Percentiles rank a stretch among this genome's conserved stretches.
These are phyloP conservation scores for Motacilla tschutschensis DNA, from an alignment of 2,113 vertebrate species.

Conservation along the genomic window DNA sequence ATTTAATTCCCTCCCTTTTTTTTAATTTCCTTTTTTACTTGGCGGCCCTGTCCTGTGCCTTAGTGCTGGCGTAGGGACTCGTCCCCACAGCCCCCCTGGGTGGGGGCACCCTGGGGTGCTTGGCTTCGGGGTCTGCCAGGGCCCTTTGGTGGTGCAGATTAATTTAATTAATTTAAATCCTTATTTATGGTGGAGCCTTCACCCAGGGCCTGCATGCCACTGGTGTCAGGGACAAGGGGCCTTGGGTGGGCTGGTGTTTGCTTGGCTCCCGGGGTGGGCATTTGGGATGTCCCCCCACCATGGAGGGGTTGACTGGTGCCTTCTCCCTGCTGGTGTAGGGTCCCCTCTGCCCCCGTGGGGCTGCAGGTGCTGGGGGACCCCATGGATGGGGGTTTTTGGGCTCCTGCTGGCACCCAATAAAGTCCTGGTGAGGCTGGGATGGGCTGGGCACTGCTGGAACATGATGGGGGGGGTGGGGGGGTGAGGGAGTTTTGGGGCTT, in stretches of 20 bases:
- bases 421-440: neutral
- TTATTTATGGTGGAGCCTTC: constrained; percentile 26
- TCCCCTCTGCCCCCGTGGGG: neutral
- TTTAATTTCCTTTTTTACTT: neutral
- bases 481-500: neutral
- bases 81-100: neutral
- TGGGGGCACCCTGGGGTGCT: neutral
- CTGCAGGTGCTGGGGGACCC: neutral
- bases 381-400: neutral
- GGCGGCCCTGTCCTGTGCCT: neutral
- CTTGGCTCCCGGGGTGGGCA: neutral
- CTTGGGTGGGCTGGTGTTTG: neutral
- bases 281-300: neutral
- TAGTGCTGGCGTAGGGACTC: neutral
- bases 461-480: fast-evolving
- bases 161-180: constrained; percentile 60
- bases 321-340: neutral
- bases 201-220: neutral
- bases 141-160: neutral
- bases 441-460: neutral
- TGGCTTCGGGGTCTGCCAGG: neutral
- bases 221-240: neutral
- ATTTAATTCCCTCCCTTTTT: neutral
- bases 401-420: neutral
- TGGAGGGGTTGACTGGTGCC: neutral